Percentiles rank a stretch among this genome's conserved stretches.
Conservation (phyloP, 2,888 invertebrate species). For the Dorcus parallelipipedus region DNA sequence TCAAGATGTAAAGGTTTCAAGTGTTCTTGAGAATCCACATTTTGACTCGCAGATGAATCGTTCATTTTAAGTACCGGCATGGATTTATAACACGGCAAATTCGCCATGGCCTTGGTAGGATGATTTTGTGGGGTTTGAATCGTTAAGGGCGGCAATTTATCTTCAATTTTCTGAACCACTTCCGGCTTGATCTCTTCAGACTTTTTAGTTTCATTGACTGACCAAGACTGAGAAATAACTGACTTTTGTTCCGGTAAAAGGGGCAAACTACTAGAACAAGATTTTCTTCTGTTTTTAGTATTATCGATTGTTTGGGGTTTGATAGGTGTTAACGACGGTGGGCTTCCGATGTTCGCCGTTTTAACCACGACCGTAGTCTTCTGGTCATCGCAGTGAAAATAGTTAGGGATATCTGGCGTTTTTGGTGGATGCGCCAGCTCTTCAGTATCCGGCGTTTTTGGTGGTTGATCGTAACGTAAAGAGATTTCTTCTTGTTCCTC, state of each 20-base stretch:
- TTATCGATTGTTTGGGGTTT: constrained; percentile 26
- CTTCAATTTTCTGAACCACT: not conserved
- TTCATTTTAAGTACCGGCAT: constrained; percentile 12
- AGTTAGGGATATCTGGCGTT: constrained; percentile 56
- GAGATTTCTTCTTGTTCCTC: constrained; percentile 66
- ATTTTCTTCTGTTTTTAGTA: constrained; percentile 7
- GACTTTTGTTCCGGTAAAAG: constrained; percentile 13
- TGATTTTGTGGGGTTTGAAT: constrained; percentile 9
- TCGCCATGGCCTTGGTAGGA: constrained; percentile 6
- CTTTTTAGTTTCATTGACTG: constrained; percentile 6
- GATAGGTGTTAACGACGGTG: constrained; percentile 45
- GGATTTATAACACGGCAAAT: constrained; percentile 6
- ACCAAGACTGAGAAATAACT: constrained; percentile 21
- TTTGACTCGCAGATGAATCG: not conserved
- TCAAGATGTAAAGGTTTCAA: not conserved
- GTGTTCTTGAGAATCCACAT: not conserved
- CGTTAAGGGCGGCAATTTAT: not conserved
- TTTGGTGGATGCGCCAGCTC: constrained; percentile 55
- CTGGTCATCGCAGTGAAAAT: constrained; percentile 48
- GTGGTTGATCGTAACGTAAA: constrained; percentile 48
- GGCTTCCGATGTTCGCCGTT: constrained; percentile 38
- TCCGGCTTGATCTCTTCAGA: not conserved
- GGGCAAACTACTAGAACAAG: not conserved
- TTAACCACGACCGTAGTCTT: constrained; percentile 19
- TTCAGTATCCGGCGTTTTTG: constrained; percentile 50